phyloP scores from a whole-genome alignment of 1,140 invertebrate genomes.

The Gonioctena quinquepunctata region DNA sequence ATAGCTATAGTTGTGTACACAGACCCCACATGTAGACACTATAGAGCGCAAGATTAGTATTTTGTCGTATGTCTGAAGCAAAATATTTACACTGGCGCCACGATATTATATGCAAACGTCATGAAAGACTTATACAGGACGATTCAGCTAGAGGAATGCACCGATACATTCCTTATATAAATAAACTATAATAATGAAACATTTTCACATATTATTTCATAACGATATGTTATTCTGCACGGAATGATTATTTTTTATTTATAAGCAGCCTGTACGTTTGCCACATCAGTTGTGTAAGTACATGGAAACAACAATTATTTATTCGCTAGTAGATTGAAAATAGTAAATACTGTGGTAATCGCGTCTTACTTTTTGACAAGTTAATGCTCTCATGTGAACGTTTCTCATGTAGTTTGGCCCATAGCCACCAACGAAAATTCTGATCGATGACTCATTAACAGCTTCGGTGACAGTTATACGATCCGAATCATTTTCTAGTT shows the following conservation, averaged over 20 bases:
- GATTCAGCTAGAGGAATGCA: too few relatives aligned
- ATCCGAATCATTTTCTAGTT: too few relatives aligned
- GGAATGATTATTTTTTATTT: too few relatives aligned
- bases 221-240: too few relatives aligned
- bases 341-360: neutral
- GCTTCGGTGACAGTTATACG: too few relatives aligned
- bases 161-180: too few relatives aligned
- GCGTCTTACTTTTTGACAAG: neutral
- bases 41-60: constrained; percentile 2
- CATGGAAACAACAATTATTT: too few relatives aligned
- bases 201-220: too few relatives aligned
- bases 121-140: neutral
- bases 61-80: constrained; percentile 16
- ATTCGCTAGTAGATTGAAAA: too few relatives aligned
- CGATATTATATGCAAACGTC: constrained; percentile 15
- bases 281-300: too few relatives aligned
- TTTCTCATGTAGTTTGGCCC: neutral
- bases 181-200: too few relatives aligned
- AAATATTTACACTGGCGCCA: constrained; percentile 25
- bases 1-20: constrained; percentile 13
- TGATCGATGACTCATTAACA: neutral
- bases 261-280: too few relatives aligned
- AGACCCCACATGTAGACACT: constrained; percentile 19
- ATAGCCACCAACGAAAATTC: neutral
- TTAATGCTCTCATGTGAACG: neutral